A percentile compares a stretch with the other conserved stretches of the same genome.
phyloP scores from a whole-genome alignment of 2,888 invertebrate species.

The Ochropacha duplaris region DNA sequence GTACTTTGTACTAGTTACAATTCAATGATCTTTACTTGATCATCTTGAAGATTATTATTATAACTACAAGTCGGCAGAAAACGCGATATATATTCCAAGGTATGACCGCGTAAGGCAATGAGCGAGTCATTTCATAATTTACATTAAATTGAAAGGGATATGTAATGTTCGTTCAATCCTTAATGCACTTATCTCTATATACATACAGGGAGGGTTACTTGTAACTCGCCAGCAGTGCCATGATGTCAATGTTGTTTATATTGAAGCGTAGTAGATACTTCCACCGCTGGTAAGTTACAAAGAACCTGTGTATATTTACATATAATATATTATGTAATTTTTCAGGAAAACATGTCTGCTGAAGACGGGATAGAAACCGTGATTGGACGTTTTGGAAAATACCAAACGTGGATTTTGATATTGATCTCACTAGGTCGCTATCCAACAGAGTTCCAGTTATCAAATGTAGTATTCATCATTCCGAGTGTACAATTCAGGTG shows the following conservation, averaged over 20 bases:
- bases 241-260: no score
- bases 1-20: no score
- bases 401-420: conserved; percentile 79
- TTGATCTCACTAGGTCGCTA: conserved; percentile 76
- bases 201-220: no score
- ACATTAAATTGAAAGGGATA: not conserved
- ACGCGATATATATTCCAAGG: not conserved
- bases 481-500: conserved; percentile 79
- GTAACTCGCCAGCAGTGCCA: no score
- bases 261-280: no score
- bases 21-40: no score
- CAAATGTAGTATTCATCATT: conserved; percentile 81
- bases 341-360: conserved; percentile 15
- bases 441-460: conserved; percentile 82
- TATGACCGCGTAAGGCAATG: not conserved
- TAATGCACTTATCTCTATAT: no score
- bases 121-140: not conserved
- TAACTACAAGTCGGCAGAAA: not conserved
- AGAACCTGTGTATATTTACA: no score
- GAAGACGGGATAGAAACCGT: conserved; percentile 64
- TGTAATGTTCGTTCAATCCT: no score
- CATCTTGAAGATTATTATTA: no score
- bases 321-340: not conserved
- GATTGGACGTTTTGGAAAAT: conserved; percentile 80
- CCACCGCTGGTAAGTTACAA: no score